Base-by-base conservation (phyloP, 2,888 invertebrate species). In the Phaonia tiefii region DNA sequence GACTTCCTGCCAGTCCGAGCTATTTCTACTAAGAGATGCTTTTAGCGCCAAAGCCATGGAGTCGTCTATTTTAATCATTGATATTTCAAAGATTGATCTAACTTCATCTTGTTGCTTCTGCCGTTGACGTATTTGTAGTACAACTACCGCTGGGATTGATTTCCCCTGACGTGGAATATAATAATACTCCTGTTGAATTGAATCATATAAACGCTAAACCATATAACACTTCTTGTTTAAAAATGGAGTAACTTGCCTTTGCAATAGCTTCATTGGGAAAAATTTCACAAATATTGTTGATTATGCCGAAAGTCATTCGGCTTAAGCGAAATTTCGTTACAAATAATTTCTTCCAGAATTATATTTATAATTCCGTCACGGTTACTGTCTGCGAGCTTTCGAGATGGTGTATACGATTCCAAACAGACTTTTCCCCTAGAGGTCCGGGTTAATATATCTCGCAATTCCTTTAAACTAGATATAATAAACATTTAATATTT, bases 41-140 rank as follows among this genome's bases (percentile, higher is more conserved):
- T 77, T 77, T 37, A 77, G 56, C 3, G 77, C 72, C 13, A 58
- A n/a, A n/a, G 71, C 63, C 54, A 77, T 46, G 8, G 66, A 22
- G 3, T 71, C 58, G 17, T 74, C 56, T 5, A 74, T 22, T 44
- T 71, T 46, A 3, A 15, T 11, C n/a, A 20, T n/a, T 37, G 11
- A 54, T 70, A n/a, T 4, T 13, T 39, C 13, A 8, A 25, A 54
- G 37, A 31, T 44, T 17, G n/a, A 15, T 8, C 63, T 37, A 37
- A n/a, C 5, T 15, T 15, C 37, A 5, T 15, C 3, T 31, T 2
- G 2, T 56, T 15, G 56, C 17, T 17, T 20, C 25, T 5, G 10
- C 5, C 37, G 37, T 7, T 37, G 37, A n/a, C n/a, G n/a, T n/a
- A 37, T 37, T 10, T 5, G 10, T 5, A 37, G 37, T 5, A 37